Percentiles rank a stretch among this genome's conserved stretches.
Evolutionary conservation across 1,140 invertebrate genomes (phyloP).

Genomic region (Trypoxylus dichotomus): DNA sequence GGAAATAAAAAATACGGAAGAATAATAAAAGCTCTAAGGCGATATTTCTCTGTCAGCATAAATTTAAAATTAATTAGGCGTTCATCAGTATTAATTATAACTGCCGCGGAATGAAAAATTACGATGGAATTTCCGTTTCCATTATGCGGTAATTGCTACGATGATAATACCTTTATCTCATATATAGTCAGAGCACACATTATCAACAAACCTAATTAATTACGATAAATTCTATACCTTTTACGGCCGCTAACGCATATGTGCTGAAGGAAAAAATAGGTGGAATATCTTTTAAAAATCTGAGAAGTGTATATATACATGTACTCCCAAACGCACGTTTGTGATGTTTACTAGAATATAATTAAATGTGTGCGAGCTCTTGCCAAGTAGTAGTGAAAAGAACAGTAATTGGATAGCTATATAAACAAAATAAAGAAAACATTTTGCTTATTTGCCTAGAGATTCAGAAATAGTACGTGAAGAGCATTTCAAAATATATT

Average conservation of each 20-base stretch:
- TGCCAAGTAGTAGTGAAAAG: too few relatives aligned
- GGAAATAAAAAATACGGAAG: background rate
- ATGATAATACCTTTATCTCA: background rate
- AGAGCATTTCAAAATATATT: too few relatives aligned
- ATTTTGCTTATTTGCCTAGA: too few relatives aligned
- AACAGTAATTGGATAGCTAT: too few relatives aligned
- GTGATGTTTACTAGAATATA: too few relatives aligned
- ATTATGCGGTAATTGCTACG: slow-evolving; percentile 1
- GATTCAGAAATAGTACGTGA: too few relatives aligned
- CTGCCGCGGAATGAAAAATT: background rate
- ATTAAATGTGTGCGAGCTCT: too few relatives aligned
- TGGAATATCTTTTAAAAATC: too few relatives aligned
- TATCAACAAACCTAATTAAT: background rate
- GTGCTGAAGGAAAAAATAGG: background rate
- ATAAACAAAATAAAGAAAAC: too few relatives aligned
- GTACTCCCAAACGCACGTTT: too few relatives aligned
- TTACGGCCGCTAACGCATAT: background rate
- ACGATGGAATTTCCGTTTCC: background rate
- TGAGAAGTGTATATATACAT: too few relatives aligned
- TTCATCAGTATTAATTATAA: slow-evolving; percentile 8
- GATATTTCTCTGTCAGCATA: slow-evolving; percentile 2
- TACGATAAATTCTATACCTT: background rate
- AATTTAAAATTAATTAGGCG: background rate
- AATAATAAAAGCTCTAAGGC: background rate
- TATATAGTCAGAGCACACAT: background rate